Evolutionary conservation across 2,888 invertebrate genomes (phyloP).

Genomic region (Pammene aurita): DNA sequence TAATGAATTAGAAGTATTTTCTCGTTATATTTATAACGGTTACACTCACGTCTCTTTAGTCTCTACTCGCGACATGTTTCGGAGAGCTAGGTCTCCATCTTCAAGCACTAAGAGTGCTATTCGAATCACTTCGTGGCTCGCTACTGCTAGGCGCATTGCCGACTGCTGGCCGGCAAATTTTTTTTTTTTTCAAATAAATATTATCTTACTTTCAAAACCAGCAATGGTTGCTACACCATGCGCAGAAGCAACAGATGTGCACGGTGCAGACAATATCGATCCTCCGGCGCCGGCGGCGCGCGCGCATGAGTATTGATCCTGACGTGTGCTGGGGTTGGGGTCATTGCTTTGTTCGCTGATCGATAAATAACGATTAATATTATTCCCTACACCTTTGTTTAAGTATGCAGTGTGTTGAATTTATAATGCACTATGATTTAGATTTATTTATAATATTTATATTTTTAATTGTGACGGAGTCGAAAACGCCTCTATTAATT

Average conservation of each 20-base stretch:
- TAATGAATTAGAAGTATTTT: too few relatives aligned
- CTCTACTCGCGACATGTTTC: too few relatives aligned
- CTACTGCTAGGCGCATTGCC: too few relatives aligned
- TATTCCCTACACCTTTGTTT: conserved; percentile 19
- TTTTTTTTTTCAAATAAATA: too few relatives aligned
- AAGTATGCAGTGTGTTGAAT: not conserved
- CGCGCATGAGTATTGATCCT: conserved; percentile 73
- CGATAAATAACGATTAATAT: conserved; percentile 28
- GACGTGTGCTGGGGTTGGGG: conserved; percentile 53
- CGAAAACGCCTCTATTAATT: too few relatives aligned
- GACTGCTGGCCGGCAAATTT: too few relatives aligned
- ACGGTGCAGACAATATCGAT: conserved; percentile 77
- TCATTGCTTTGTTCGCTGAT: conserved; percentile 41
- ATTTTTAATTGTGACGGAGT: not conserved
- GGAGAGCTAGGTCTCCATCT: too few relatives aligned
- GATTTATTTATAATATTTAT: not conserved
- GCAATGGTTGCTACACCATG: conserved; percentile 41
- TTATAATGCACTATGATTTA: not conserved
- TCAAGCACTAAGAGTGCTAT: too few relatives aligned
- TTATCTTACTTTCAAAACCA: not conserved
- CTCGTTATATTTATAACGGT: too few relatives aligned
- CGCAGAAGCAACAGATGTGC: conserved; percentile 66
- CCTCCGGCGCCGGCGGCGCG: conserved; percentile 61
- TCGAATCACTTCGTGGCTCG: too few relatives aligned
- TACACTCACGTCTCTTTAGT: too few relatives aligned